Evolutionary conservation across 2,888 invertebrate genomes (phyloP), one percentile per base, ranked within the genome.

Genomic region (Callinectes sapidus): DNA sequence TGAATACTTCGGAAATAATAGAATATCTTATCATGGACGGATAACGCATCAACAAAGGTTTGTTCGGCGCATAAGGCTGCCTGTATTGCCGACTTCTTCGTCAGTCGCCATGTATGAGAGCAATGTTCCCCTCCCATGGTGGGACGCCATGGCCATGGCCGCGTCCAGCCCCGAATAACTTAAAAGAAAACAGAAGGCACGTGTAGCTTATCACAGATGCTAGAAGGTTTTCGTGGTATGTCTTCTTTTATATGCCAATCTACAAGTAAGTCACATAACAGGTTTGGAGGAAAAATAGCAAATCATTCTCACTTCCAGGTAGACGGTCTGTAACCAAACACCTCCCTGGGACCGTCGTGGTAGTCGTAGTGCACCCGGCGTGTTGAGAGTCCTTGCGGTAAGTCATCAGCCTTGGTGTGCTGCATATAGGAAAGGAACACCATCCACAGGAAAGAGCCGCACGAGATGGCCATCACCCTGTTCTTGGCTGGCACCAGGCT

Each of bases 351-450:
- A 14, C 92, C 92, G 55, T 90, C 87, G n/a, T 87, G 87, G 87
- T 92, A 92, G 87, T 92, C 92, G 77, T 92, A 92, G 90, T 92
- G 92, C 35, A 92, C 85, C 48, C 90, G 86, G 35, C 92, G 85
- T 13, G 23, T 66, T 61, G 87, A 71, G 71, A 92, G 92, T 28
- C 85, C 87, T 35, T 90, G 87, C 14, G 92, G 92, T 14, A 92
- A 90, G 16, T 92, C 92, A 28, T 92, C 89, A 5, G 91, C 55
- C n/a, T 42, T 61, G 42, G 96, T 94, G 94, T 97, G 97, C 95
- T 97, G 97, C 97, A 98, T 97, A 95, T 97, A 97, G 0, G 97
- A 97, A 94, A 98, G 96, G 95, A 97, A 97, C 28, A 97, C 97
- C 0, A 97, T 97, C 97, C 97, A 98, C 55, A 97, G 95, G 92